These are phyloP conservation scores for Tetrax tetrax DNA, from an alignment of 2,113 vertebrate genomes.

Conservation along the genomic window DNA sequence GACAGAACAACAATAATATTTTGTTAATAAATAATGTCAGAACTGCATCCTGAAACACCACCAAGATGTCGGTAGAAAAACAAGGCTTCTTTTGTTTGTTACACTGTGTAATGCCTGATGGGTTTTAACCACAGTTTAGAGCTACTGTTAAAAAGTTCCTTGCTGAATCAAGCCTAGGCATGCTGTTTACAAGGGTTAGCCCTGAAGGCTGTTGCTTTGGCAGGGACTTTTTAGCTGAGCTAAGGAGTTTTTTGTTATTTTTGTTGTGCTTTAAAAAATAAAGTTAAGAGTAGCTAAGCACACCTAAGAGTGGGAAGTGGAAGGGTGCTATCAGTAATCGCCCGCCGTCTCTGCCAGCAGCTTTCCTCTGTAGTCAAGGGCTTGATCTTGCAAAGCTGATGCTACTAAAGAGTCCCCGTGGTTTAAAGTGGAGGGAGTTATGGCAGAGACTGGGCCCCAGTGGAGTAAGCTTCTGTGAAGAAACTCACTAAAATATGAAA, in stretches of 20 bases:
- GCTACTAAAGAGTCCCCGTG: not conserved
- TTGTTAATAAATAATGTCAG: conserved; percentile 51
- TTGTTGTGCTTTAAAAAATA: not conserved
- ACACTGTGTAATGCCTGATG: conserved; percentile 38
- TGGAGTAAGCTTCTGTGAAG: not conserved
- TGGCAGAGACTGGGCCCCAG: not conserved
- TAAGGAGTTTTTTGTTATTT: conserved; percentile 52
- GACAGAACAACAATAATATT: not conserved
- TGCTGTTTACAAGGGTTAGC: conserved; percentile 55
- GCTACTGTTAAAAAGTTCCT: conserved; percentile 66
- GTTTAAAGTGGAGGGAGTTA: not conserved
- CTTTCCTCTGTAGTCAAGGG: not conserved
- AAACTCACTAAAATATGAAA: not conserved
- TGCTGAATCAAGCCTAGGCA: conserved; percentile 70
- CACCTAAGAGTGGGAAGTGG: not conserved
- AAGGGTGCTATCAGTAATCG: not conserved
- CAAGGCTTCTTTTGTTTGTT: conserved; percentile 70
- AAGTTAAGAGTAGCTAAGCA: not conserved
- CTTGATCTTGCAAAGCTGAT: not conserved
- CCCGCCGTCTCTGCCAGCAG: not conserved
- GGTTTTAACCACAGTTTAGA: conserved; percentile 65
- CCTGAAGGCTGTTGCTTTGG: conserved; percentile 44
- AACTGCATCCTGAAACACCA: conserved; percentile 50
- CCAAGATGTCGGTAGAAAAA: conserved; percentile 43
- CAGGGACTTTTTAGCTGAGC: conserved; percentile 55